These are phyloP conservation scores for Vicugna pacos DNA, from an alignment of 2,113 vertebrate species.

Conservation along the genomic window DNA sequence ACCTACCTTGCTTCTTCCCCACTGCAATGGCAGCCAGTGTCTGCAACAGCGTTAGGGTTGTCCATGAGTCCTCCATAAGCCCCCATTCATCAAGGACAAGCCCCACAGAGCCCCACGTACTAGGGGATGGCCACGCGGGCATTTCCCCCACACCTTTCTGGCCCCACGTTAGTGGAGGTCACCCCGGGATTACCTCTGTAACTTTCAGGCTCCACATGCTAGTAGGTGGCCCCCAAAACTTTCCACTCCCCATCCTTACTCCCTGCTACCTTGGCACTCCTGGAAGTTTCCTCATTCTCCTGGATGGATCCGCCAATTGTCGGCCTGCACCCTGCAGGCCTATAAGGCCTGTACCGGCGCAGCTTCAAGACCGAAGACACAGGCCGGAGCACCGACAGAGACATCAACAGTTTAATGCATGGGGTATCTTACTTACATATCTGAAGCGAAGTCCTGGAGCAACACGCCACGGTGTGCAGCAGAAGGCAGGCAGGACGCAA, in stretches of 20 bases:
- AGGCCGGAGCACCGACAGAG: not conserved
- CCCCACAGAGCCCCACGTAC: not conserved
- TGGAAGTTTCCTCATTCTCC: not conserved
- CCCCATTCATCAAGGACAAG: not conserved
- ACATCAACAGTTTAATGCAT: not conserved
- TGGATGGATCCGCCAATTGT: not conserved
- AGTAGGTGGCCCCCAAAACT: not conserved
- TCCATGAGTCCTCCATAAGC: not conserved
- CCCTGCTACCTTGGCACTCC: not conserved
- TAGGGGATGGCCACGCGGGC: fast-evolving
- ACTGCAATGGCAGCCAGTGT: not conserved
- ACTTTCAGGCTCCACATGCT: not conserved
- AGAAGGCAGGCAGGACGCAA: not conserved
- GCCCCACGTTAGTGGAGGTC: no score
- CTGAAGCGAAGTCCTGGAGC: not conserved
- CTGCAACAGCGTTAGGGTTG: no score
- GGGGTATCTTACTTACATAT: not conserved
- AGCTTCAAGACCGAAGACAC: not conserved
- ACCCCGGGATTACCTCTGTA: no score
- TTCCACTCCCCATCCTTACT: not conserved
- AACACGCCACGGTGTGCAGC: not conserved
- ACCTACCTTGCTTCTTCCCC: no score
- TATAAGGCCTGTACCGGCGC: not conserved
- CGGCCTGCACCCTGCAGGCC: not conserved
- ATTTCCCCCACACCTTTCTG: no score